Base-by-base conservation (phyloP, 1,140 invertebrate species). In the Diabrotica undecimpunctata region DNA sequence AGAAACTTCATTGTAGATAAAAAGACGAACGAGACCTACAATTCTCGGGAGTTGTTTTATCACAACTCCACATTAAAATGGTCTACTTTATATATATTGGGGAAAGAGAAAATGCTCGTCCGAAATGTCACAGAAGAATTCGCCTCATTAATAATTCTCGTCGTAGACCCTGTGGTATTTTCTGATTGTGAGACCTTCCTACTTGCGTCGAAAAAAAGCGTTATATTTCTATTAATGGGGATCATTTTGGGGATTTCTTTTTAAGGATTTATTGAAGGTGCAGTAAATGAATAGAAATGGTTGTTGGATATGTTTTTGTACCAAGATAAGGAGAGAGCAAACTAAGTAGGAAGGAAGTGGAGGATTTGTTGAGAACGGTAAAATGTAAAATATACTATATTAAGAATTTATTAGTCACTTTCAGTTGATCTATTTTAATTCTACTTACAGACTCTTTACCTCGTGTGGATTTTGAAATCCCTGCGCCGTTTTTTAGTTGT, bases 111-210 rank as follows among this genome's bases (percentile, higher is more conserved):
- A 60, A 60, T 51, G 39, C 39, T 60, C 39, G 58, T 13, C 50
- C 36, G 46, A 60, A 60, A 60, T 60, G 58, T 60, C 58, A 60
- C 58, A 2, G 58, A 60, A 60, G 38, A 60, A 60, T 60, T 60
- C 39, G 8, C 9, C 36, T 60, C 41, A 60, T 60, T 60, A 60
- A 50, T 60, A 60, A 46, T 25, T 50, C n/a, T 60, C 58, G 12
- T 39, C 56, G 35, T 10, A 58, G 56, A 58, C n/a, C 12, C 41
- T 9, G 41, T 38, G 58, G 41, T 14, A 51, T 60, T 60, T 60
- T 60, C 9, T 55, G 54, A 62, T 67, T 63, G 61, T 46, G 41
- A 46, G n/a, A 46, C 8, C 41, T 46, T 46, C 5, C 41, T 8
- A 10, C 8, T 46, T 46, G 8, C 8, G 8, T 46, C 8, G 41